A percentile compares a stretch with the other conserved stretches of the same genome.
phyloP scores from a whole-genome alignment of 2,888 invertebrate genomes.

The Aleiodes alternator region DNA sequence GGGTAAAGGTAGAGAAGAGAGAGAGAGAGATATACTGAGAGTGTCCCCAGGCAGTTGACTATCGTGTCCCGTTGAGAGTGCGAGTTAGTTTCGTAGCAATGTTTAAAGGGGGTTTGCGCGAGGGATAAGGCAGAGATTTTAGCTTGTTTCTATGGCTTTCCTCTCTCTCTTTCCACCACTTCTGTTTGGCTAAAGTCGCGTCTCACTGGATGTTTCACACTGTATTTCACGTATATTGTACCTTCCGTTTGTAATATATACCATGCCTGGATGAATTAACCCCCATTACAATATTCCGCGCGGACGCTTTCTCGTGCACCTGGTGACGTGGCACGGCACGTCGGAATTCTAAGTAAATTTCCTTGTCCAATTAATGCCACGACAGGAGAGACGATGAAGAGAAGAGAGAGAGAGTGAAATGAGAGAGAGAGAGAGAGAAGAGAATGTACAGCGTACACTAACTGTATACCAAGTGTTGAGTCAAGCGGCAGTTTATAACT shows the following conservation, averaged over 20 bases:
- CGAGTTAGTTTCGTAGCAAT: conserved; percentile 30
- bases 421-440: background rate
- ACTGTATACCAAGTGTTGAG: conserved; percentile 26
- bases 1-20: conserved; percentile 6
- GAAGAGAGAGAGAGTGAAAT: background rate
- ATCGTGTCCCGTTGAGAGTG: conserved; percentile 30
- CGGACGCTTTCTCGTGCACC: conserved; percentile 43
- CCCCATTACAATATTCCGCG: conserved; percentile 40
- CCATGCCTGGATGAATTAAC: conserved; percentile 46
- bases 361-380: conserved; percentile 66
- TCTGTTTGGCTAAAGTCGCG: conserved; percentile 24
- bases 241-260: conserved; percentile 44
- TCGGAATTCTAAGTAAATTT: conserved; percentile 68
- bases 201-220: conserved; percentile 24
- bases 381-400: conserved; percentile 29
- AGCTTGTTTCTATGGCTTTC: conserved; percentile 16
- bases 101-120: background rate
- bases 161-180: too few relatives aligned
- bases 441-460: conserved; percentile 29
- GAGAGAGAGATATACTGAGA: background rate
- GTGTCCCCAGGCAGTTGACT: conserved; percentile 40
- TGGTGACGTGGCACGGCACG: conserved; percentile 52
- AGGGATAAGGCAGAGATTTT: conserved; percentile 27
- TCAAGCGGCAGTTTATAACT: conserved; percentile 17
- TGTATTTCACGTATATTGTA: conserved; percentile 34